Conservation (phyloP, 2,797 vertebrate species). For the Urophycis tenuis region DNA sequence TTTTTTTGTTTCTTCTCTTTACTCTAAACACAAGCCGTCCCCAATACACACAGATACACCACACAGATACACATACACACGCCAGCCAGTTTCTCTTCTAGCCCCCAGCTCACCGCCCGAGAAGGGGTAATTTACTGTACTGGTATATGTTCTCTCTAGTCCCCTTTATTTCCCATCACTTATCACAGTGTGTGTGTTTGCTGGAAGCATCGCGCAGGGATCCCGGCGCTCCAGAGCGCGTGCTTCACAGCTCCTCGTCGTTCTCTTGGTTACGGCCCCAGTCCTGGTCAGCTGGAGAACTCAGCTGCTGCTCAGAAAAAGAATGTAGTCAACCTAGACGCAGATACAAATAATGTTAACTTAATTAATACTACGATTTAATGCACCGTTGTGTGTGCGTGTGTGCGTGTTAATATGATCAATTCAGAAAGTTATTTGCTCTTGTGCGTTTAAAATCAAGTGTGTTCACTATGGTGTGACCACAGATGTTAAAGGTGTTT, state of each 20-base stretch:
- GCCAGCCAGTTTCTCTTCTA: constrained; percentile 72
- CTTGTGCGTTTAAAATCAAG: background rate
- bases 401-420: no score
- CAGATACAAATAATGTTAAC: background rate
- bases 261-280: constrained; percentile 86
- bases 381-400: no score
- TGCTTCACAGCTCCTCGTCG: constrained; percentile 80
- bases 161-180: background rate
- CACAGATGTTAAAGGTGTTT: background rate
- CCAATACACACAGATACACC: constrained; percentile 16
- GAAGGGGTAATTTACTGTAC: constrained; percentile 80
- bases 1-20: constrained; percentile 7
- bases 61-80: constrained; percentile 49
- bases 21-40: background rate
- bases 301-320: background rate
- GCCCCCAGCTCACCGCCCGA: constrained; percentile 39
- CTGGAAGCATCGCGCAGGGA: constrained; percentile 74
- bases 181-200: constrained; percentile 61
- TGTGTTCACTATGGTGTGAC: background rate
- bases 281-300: constrained; percentile 25
- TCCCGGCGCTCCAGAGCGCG: constrained; percentile 72
- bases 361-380: background rate
- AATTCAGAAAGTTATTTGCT: no score
- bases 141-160: constrained; percentile 54
- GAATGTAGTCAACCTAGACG: background rate